Evolutionary conservation across 1,140 invertebrate genomes (phyloP), one percentile per base, ranked within the genome.

Genomic region (Zaprionus inermis): DNA sequence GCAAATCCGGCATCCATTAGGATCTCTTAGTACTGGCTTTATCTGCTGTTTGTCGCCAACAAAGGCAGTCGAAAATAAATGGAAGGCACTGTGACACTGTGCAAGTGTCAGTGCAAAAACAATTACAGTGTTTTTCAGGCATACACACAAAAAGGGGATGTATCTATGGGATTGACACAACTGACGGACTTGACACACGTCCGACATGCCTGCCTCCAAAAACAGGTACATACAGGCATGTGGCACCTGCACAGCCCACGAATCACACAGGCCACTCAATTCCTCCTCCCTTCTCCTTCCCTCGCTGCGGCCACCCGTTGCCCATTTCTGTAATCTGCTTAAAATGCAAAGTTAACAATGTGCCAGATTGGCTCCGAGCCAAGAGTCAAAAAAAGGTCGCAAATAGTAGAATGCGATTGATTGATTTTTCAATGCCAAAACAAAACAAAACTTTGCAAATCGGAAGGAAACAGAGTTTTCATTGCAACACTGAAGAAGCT

Each of bases 341-440:
- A 80, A 89, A 74, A 88, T 80, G 71, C 83, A 89, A 89, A 88
- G 83, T 84, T 78, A 89, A 88, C 83, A 81, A 89, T 78, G 76
- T 80, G 72, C 73, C 59, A 55, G 61, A 57, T 57, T 76, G 74
- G 74, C 74, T 41, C 66, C 77, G 72, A 69, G 76, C 64, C 74
- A 77, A 64, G 16, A 52, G 56, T 44, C 20, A 51, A 76, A 55
- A 46, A 61, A 51, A 44, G 5, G 24, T 28, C 12, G 14, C 28
- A n/a, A 38, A 38, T 14, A 12, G 3, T 20, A 10, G n/a, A 64
- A 55, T 12, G 5, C 5, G 16, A 65, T 65, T 65, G 16, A 65
- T 65, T 65, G 36, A 65, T 56, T 65, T 65, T 63, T 36, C 28
- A 22, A 10, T 38, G 60, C 18, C 51, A 56, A n/a, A n/a, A 20